These are phyloP conservation scores for Trichomycterus rosablanca DNA, from an alignment of 2,113 vertebrate species.

Conservation along the genomic window DNA sequence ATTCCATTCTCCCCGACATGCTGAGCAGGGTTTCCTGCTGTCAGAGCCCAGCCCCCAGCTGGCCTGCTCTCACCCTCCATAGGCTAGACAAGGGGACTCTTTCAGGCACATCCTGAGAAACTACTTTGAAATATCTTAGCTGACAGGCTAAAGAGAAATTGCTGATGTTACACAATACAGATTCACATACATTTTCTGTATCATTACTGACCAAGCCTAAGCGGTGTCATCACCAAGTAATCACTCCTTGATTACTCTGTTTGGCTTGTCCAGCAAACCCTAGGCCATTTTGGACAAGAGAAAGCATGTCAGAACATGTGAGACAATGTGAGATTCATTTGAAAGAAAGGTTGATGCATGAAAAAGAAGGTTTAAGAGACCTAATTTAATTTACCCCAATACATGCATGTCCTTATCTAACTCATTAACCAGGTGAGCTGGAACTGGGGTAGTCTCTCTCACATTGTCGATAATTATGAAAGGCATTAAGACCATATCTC, in stretches of 20 bases:
- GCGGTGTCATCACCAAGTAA: conserved; percentile 29
- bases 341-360: not conserved
- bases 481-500: conserved; percentile 16
- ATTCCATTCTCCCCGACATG: conserved; percentile 71
- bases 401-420: conserved; percentile 27
- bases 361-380: not conserved
- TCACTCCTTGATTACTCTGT: conserved; percentile 34
- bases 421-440: conserved; percentile 22
- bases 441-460: conserved; percentile 15
- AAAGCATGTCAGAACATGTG: conserved; percentile 19
- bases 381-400: not conserved
- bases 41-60: conserved; percentile 46
- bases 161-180: conserved; percentile 48
- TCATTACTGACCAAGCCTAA: conserved; percentile 23
- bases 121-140: conserved; percentile 73
- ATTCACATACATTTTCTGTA: conserved; percentile 43
- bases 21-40: conserved; percentile 73
- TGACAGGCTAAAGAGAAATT: conserved; percentile 38
- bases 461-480: conserved; percentile 21
- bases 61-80: conserved; percentile 51
- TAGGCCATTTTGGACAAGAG: conserved; percentile 24
- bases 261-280: conserved; percentile 26
- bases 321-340: conserved; percentile 12
- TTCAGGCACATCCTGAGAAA: conserved; percentile 67
- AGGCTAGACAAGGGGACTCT: conserved; percentile 68